A percentile compares a stretch with the other conserved stretches of the same genome.
These are phyloP conservation scores for Megaleporinus macrocephalus DNA, from an alignment of 2,113 vertebrate species.

Conservation along the genomic window DNA sequence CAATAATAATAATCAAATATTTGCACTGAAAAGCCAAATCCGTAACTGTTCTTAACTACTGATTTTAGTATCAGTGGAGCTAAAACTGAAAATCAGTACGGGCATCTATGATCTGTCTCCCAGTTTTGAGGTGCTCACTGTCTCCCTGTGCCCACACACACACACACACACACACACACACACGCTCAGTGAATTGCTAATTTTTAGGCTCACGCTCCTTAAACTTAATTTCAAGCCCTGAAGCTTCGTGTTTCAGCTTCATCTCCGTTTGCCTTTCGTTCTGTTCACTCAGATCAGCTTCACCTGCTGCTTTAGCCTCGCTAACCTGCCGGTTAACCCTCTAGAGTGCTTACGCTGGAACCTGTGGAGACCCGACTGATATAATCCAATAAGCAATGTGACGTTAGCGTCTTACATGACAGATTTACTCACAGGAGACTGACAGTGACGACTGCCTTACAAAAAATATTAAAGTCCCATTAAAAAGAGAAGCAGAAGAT, in stretches of 20 bases:
- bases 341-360: not conserved
- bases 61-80: too few species aligned
- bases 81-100: too few species aligned
- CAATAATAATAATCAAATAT: too few species aligned
- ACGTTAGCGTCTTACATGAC: not conserved
- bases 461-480: not conserved
- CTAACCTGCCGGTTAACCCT: not conserved
- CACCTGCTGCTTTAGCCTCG: conserved; percentile 27
- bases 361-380: not conserved
- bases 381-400: conserved; percentile 1
- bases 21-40: too few species aligned
- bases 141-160: not conserved
- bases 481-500: not conserved
- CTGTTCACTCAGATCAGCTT: not conserved
- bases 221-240: conserved; percentile 9
- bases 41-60: too few species aligned
- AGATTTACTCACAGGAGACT: not conserved
- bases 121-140: not conserved
- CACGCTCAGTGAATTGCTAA: not conserved
- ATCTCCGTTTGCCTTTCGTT: not conserved
- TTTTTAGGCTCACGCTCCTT: conserved; percentile 1
- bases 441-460: not conserved
- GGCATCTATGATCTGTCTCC: too few species aligned
- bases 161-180: not conserved
- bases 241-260: not conserved